phyloP scores from a whole-genome alignment of 2,113 vertebrate genomes.

The Indri indri region DNA sequence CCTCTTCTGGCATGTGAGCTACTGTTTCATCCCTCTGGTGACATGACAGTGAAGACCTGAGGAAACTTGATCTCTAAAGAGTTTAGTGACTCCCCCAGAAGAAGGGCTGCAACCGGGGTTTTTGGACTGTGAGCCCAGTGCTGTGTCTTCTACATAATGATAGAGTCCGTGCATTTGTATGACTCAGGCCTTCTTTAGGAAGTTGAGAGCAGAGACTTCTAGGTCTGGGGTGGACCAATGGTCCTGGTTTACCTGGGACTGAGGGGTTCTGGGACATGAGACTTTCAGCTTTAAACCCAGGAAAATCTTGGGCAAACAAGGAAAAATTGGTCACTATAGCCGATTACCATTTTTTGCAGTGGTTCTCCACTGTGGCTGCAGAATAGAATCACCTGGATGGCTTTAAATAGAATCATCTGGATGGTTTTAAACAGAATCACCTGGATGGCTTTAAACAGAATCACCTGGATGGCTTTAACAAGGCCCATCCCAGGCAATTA shows the following conservation, averaged over 20 bases:
- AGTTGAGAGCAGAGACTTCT: not conserved
- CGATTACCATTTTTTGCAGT: too few relatives aligned
- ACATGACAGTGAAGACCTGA: not conserved
- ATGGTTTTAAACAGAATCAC: not conserved
- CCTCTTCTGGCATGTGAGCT: not conserved
- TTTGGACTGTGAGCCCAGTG: not conserved
- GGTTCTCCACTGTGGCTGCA: not conserved
- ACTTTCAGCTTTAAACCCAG: not conserved
- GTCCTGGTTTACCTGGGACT: not conserved
- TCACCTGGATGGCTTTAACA: not conserved
- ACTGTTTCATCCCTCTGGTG: not conserved
- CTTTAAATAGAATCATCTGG: not conserved
- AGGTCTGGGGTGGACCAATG: too few relatives aligned
- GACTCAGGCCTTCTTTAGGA: not conserved
- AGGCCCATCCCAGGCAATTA: not conserved
- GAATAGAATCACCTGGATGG: not conserved
- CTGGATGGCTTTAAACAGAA: not conserved
- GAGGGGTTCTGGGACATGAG: not conserved
- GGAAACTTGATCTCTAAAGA: not conserved
- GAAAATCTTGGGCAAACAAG: not conserved
- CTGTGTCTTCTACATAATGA: not conserved
- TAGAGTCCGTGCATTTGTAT: not conserved
- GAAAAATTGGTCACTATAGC: not conserved
- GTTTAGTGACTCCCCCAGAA: not conserved
- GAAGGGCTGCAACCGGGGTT: not conserved